Base-by-base conservation (phyloP, 2,113 vertebrate genomes). In the Crotalus horridus region DNA sequence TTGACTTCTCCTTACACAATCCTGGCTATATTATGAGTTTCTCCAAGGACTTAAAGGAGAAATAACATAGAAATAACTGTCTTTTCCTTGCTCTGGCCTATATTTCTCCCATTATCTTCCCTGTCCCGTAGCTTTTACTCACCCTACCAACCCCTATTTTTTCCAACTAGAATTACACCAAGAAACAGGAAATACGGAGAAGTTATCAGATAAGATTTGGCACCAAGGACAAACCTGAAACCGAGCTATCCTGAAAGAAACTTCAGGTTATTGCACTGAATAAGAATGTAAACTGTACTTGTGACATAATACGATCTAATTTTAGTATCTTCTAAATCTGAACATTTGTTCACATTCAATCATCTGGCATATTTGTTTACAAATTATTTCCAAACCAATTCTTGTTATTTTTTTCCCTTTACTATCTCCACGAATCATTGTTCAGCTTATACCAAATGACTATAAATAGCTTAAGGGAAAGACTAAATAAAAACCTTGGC, bases 351-450 rank as follows among this genome's bases (percentile, higher is more conserved):
- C 64, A 12, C 15, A 2, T n/a, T 29, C n/a, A 69, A 7, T 94
- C 51, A 94, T 95, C 74, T 94, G 93, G 92, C 69, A 92, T 91
- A 90, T 88, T 86, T 64, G 39, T 33, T 88, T 87, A 58, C 20
- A 93, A 43, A 93, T 8, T 0, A 94, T 89, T 95, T 91, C 92
- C 89, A 92, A 91, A 93, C 48, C 23, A 93, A 46, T 90, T 87
- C 85, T 94, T 29, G 9, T 92, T 95, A 58, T 94, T 96, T 17
- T 53, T 85, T 21, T 89, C 24, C 39, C 92, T 94, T 87, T 93
- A 74, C 93, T 81, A 93, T 54, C 85, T 59, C 91, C 88, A 85
- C n/a, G 89, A 96, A 87, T 95, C 93, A 95, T 91, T 21, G 88
- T 69, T 89, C 89, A 94, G 87, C 58, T 81, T 92, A 59, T 89